Percentiles rank a stretch among this genome's conserved stretches.
These are phyloP conservation scores for Tryphoninae sp. DNA, from an alignment of 2,888 invertebrate genomes.

Conservation along the genomic window DNA sequence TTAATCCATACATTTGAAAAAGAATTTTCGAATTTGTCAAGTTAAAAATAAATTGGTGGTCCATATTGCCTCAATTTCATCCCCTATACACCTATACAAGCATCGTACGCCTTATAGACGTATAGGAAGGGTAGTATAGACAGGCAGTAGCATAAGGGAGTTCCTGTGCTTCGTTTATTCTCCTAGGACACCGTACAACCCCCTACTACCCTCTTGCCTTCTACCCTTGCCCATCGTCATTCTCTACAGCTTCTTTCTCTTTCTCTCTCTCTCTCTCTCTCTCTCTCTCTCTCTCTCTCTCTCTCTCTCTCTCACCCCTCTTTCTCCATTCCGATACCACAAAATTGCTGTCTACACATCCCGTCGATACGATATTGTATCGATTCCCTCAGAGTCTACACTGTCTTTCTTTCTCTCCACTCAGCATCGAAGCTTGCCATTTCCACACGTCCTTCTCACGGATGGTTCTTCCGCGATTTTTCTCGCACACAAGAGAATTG, in stretches of 20 bases:
- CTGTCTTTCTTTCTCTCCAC: slow-evolving; percentile 30
- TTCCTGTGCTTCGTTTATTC: slow-evolving; percentile 46
- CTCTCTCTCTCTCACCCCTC: slow-evolving; percentile 18
- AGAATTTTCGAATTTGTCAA: neutral
- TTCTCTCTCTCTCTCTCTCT: slow-evolving; percentile 10
- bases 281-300: slow-evolving; percentile 34
- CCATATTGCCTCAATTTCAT: too few species aligned
- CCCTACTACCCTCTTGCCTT: slow-evolving; percentile 10
- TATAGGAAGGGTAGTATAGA: neutral
- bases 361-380: slow-evolving; percentile 66
- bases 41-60: neutral
- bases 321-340: slow-evolving; percentile 59
- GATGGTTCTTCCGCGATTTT: slow-evolving; percentile 34
- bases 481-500: slow-evolving; percentile 46
- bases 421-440: slow-evolving; percentile 40
- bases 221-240: slow-evolving; percentile 47
- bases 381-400: slow-evolving; percentile 51
- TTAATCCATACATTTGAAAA: neutral
- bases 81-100: too few species aligned
- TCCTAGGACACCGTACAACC: slow-evolving; percentile 56
- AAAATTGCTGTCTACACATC: slow-evolving; percentile 67
- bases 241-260: slow-evolving; percentile 49
- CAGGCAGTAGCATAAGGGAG: slow-evolving; percentile 40
- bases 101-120: neutral
- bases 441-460: slow-evolving; percentile 32